Evolutionary conservation across 1,140 invertebrate species (phyloP), one percentile per base, ranked within the genome.

Genomic region (Drosophila willistoni): DNA sequence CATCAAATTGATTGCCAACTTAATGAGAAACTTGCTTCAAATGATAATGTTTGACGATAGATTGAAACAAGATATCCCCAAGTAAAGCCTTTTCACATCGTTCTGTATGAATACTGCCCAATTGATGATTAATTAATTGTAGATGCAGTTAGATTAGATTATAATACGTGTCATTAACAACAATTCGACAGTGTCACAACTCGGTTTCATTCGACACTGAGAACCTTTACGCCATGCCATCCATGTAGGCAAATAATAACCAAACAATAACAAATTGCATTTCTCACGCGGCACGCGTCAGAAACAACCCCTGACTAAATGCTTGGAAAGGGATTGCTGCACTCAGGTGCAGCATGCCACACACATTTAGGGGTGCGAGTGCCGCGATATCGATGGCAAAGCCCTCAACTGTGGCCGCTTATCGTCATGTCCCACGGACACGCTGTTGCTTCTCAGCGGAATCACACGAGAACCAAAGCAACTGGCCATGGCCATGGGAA

Each of bases 381-480:
- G 17, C 14, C 12, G 6, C 19, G 1, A 51, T 33, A 44, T 33
- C 64, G 47, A 22, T 54, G 47, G 51, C 51, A 41, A 65, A 36
- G 29, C 44, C 29, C 13, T 19, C 17, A 7, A 47, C 17, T 19
- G 14, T 54, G 14, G 44, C 36, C 14, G 13, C 39, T 51, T 61
- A 63, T 71, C 57, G 54, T 59, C 54, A 68, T 47, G 39, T 63
- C 57, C 42, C 61, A 59, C 60, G 66, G 71, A 65, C 61, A 63
- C 39, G 55, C 80, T 69, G 75, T 69, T 64, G 81, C 78, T 85
- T 85, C 83, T 63, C 74, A 85, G 70, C 29, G 29, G 29, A 29
- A 29, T 87, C 83, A 87, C 83, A 87, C 83, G 83, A 87, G 83
- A 87, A 87, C 77, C 59, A 56, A 54, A 51, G 55, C 83, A 87